Percentiles rank a stretch among this genome's conserved stretches.
Evolutionary conservation across 2,888 invertebrate species (phyloP).

Genomic region (Axea sp.): DNA sequence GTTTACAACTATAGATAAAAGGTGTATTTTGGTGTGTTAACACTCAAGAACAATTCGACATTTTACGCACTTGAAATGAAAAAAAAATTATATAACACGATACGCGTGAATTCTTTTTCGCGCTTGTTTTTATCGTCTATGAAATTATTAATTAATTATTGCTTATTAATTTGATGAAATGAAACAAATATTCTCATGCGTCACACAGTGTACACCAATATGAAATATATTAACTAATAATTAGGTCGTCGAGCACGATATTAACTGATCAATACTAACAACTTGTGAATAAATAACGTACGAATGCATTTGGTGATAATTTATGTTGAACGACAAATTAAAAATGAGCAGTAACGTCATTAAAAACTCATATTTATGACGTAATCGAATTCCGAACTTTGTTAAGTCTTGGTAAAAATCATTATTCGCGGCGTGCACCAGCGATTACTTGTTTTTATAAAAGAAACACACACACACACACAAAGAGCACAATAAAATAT

Average conservation of each 20-base stretch:
- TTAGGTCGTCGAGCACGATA: constrained; percentile 13
- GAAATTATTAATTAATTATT: constrained; percentile 26
- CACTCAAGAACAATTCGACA: too few relatives aligned
- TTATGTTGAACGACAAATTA: neutral
- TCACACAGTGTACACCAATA: constrained; percentile 6
- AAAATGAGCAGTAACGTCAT: neutral
- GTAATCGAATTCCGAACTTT: constrained; percentile 34
- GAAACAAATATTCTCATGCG: constrained; percentile 17
- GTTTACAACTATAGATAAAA: too few relatives aligned
- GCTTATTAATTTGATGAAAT: constrained; percentile 20
- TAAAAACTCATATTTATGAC: constrained; percentile 18
- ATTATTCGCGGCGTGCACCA: constrained; percentile 23
- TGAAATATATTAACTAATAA: constrained; percentile 38
- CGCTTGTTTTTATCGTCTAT: neutral
- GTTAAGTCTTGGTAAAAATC: constrained; percentile 25
- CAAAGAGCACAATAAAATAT: too few relatives aligned
- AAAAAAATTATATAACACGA: too few relatives aligned
- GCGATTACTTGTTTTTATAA: too few relatives aligned
- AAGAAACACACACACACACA: constrained; percentile 18
- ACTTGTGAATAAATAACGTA: constrained; percentile 9
- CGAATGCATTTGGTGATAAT: constrained; percentile 4
- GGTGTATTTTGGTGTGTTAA: too few relatives aligned
- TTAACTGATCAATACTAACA: constrained; percentile 24
- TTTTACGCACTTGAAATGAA: too few relatives aligned
- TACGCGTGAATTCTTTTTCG: too few relatives aligned